A percentile compares a stretch with the other conserved stretches of the same genome.
Evolutionary conservation across 2,113 vertebrate species (phyloP).

Genomic region (Syrmaticus mikado): DNA sequence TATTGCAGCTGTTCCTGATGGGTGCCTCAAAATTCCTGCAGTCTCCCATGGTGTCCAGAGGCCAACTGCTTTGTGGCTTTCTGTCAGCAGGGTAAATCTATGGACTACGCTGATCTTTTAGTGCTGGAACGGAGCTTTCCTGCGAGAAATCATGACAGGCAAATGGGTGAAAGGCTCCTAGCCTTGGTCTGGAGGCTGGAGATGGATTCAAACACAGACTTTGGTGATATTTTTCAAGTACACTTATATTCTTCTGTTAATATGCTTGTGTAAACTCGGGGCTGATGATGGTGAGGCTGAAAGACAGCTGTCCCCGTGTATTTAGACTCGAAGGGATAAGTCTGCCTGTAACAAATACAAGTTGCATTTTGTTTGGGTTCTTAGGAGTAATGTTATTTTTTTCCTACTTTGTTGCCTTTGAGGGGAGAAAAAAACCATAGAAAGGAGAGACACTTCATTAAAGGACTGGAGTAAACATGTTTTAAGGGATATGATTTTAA

Average conservation of each 20-base stretch:
- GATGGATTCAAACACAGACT: background rate
- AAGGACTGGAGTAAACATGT: background rate
- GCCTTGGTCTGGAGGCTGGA: background rate
- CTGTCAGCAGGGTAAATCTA: background rate
- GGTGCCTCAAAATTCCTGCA: background rate
- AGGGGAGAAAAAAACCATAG: background rate
- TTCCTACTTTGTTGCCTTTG: background rate
- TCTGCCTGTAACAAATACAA: background rate
- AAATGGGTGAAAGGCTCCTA: background rate
- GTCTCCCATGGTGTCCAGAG: background rate
- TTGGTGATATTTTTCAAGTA: accelerated
- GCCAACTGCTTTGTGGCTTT: background rate
- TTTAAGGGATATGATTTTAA: background rate
- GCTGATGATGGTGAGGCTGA: background rate
- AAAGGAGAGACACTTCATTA: background rate
- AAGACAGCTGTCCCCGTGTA: background rate
- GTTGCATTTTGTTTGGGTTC: background rate
- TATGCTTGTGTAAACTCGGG: background rate
- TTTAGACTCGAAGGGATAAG: background rate
- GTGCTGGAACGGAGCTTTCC: background rate
- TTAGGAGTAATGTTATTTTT: background rate
- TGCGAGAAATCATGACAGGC: background rate
- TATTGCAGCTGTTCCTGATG: background rate
- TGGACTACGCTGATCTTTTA: background rate
- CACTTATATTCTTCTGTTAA: background rate